Base-by-base conservation (phyloP, 2,113 vertebrate species). In the Myotis davidii region DNA sequence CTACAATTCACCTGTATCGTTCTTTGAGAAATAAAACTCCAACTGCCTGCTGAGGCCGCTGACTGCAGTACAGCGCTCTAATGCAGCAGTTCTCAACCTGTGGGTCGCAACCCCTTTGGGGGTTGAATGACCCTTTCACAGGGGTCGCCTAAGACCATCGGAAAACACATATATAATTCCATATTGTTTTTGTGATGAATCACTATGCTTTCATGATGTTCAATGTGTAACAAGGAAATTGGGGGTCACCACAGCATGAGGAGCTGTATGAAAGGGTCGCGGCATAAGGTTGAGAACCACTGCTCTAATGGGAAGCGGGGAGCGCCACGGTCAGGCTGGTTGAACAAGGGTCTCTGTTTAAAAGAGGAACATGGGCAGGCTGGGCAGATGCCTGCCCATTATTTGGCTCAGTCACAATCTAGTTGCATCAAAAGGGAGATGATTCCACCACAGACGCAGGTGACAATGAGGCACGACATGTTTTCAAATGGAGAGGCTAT, bases 21-120 rank as follows among this genome's bases (percentile, higher is more conserved):
- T 85, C 92, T 85, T 88, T 96, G 90, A 95, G 88, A 97, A 94
- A 37, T 74, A 92, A 94, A 90, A 90, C 37, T 92, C 88, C 8
- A 70, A 83, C 77, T 79, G 83, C 81, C 77, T 84, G 89, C 95
- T 95, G 45, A 84, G 83, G 91, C 77, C 82, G 45, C 88, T 85
- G 85, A 74, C 18, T 83, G 77, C 88, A 78, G 83, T 4, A 54
- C 67, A 86, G 91, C 37, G 52, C 94, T 85, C 69, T 79, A 83
- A 42, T 6, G 39, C 39, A 42, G 39, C 39, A 6, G 39, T 42
- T 42, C 39, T 42, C 39, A 42, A 42, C 39, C 39, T 42, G 39
- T 42, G 39, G 5, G 5, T 5, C 39, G 39, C 5, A 6, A 42
- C 39, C 39, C 39, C 39, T 42, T 42, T 42, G 5, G 39, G 39